Evolutionary conservation across 2,113 vertebrate species (phyloP), one percentile per base, ranked within the genome.

Genomic region (Cyprinodon variegatus): DNA sequence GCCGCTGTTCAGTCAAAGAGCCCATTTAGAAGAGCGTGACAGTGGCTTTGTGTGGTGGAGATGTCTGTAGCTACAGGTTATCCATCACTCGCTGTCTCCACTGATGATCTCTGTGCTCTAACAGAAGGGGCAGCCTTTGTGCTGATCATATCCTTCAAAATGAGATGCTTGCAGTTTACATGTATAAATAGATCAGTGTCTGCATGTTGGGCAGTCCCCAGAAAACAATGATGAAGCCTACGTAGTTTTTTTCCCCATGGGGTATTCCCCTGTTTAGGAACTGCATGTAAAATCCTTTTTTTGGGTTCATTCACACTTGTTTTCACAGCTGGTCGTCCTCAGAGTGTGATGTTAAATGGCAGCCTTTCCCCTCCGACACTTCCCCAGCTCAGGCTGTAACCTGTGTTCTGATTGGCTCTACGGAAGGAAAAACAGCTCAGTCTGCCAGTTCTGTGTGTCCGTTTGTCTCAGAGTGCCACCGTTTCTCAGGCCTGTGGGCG

Each of bases 371-470:
- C 11, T 41, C 41, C 65, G 38, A 61, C 15, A 10, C 57, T 66
- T 71, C 53, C n/a, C 65, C 74, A 59, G 72, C 76, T 71, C 65
- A 48, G 39, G 17, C 53, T 61, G 48, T 67, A 13, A n/a, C 68
- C 69, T 82, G 37, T 3, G 15, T 70, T 43, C 39, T 13, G 13
- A 66, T 81, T 86, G 82, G 81, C 84, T 75, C 57, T 53, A 17
- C 3, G 41, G 76, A 79, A 82, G 84, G 84, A 85, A 85, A 88
- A 70, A 78, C 74, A 61, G 14, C 68, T 71, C 2, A 8, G 15
- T 40, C 43, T 61, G 74, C 72, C 71, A 80, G 1, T 72, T 59
- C 1, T 60, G 4, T 81, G 74, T 68, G 45, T 66, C 13, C 68
- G 46, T 71, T 59, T 74, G 74, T 62, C 38, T 72, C 40, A n/a